phyloP scores from a whole-genome alignment of 2,888 invertebrate genomes.

The Arrhopalites spinosus region DNA sequence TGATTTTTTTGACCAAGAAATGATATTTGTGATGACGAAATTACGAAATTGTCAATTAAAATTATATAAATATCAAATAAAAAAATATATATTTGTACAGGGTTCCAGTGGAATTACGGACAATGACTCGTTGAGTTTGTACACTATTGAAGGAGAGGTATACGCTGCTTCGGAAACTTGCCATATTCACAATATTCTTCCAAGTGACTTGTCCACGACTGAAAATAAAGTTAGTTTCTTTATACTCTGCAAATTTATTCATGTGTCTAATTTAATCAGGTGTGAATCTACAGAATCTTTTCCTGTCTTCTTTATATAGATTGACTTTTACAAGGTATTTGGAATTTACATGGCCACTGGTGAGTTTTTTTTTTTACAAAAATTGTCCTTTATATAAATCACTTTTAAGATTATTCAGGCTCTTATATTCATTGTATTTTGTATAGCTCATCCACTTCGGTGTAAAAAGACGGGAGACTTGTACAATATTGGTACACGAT shows the following conservation, averaged over 20 bases:
- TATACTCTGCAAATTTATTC: not conserved
- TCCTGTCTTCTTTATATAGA: slow-evolving; percentile 30
- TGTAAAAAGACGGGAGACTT: slow-evolving; percentile 59
- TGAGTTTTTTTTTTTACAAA: too few species aligned
- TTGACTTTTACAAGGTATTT: slow-evolving; percentile 59
- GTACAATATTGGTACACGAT: slow-evolving; percentile 62
- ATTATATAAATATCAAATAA: not conserved
- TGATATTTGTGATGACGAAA: too few species aligned
- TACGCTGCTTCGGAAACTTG: slow-evolving; percentile 62
- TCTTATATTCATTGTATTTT: too few species aligned
- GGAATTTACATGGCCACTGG: slow-evolving; percentile 60
- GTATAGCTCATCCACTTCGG: slow-evolving; percentile 61
- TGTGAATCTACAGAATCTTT: too few species aligned
- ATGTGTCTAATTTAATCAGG: not conserved
- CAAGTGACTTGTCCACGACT: slow-evolving; percentile 59
- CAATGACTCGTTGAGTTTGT: slow-evolving; percentile 62
- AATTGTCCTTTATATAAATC: too few species aligned
- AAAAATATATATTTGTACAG: slow-evolving; percentile 46
- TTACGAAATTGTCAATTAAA: too few species aligned
- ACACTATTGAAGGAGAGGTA: slow-evolving; percentile 60
- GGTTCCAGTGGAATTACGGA: slow-evolving; percentile 60
- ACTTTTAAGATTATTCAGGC: too few species aligned
- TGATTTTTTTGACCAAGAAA: not conserved
- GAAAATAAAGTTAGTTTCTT: slow-evolving; percentile 55
- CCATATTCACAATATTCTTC: slow-evolving; percentile 60